phyloP scores from a whole-genome alignment of 2,888 invertebrate genomes.

The Priocnemis perturbator region DNA sequence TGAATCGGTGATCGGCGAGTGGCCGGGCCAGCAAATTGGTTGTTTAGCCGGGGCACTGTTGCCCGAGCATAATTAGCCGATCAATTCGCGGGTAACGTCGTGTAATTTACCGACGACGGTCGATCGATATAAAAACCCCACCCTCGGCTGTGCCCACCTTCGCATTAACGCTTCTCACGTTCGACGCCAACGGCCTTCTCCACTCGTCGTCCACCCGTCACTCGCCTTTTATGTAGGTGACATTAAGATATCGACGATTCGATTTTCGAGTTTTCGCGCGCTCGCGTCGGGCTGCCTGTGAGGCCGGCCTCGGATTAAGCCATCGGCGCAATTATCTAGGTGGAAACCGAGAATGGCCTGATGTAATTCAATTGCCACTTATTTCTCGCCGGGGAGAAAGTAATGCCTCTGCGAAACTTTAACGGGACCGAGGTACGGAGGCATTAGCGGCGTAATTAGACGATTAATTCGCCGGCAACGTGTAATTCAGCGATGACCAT shows the following conservation, averaged over 20 bases:
- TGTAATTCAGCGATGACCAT: not conserved
- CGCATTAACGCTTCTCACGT: too few relatives aligned
- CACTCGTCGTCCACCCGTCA: not conserved
- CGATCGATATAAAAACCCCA: not conserved
- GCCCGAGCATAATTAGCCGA: slow-evolving; percentile 52
- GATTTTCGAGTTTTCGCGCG: slow-evolving; percentile 4
- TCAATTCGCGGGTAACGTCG: slow-evolving; percentile 57
- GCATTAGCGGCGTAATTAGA: too few relatives aligned
- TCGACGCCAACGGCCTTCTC: too few relatives aligned
- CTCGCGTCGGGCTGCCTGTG: not conserved
- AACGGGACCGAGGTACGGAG: too few relatives aligned
- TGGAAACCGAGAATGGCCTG: too few relatives aligned
- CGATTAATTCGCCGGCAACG: not conserved
- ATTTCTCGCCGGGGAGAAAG: not conserved
- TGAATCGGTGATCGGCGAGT: slow-evolving; percentile 59
- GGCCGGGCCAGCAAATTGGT: slow-evolving; percentile 49
- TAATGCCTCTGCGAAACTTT: too few relatives aligned
- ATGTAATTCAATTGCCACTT: not conserved
- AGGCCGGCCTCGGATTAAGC: too few relatives aligned
- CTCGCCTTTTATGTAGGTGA: not conserved
- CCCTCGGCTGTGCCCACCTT: not conserved
- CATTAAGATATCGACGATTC: not conserved
- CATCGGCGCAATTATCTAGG: too few relatives aligned
- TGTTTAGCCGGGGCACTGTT: slow-evolving; percentile 40
- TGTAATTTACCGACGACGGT: slow-evolving; percentile 44